Conservation (phyloP, 2,888 invertebrate genomes). For the Acleris literana region DNA sequence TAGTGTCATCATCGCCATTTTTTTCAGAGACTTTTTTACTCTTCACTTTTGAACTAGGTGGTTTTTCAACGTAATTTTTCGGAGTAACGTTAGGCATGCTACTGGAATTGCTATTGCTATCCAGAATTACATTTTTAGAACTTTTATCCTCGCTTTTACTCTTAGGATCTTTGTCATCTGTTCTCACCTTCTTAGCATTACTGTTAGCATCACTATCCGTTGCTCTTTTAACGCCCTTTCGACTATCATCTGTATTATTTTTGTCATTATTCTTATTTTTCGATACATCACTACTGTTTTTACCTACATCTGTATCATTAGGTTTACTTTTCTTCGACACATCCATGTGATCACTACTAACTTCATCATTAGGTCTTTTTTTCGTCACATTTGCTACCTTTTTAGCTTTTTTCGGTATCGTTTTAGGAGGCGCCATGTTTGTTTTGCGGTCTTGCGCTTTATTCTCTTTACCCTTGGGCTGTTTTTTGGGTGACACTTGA, state of each 20-base stretch:
- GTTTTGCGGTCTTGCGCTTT: conserved; percentile 47
- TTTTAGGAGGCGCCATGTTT: conserved; percentile 71
- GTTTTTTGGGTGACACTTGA: conserved; percentile 19
- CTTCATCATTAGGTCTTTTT: conserved; percentile 44
- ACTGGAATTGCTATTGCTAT: not conserved
- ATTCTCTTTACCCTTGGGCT: conserved; percentile 39
- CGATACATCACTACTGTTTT: conserved; percentile 24
- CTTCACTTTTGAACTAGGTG: not conserved
- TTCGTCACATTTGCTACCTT: conserved; percentile 48
- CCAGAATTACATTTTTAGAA: not conserved
- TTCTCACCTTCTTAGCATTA: conserved; percentile 36
- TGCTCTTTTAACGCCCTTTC: conserved; percentile 32
- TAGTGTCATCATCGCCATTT: not conserved
- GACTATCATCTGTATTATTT: not conserved
- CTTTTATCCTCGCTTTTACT: not conserved
- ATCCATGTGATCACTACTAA: conserved; percentile 13
- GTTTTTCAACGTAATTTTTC: not conserved
- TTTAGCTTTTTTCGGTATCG: conserved; percentile 62
- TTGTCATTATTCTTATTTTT: conserved; percentile 27
- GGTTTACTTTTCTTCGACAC: conserved; percentile 5
- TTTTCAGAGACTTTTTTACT: not conserved
- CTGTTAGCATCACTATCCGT: conserved; percentile 31
- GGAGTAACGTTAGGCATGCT: not conserved
- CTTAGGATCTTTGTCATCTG: not conserved
- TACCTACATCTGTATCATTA: conserved; percentile 32